phyloP scores from a whole-genome alignment of 1,140 invertebrate genomes.

The Daktulosphaira vitifoliae region DNA sequence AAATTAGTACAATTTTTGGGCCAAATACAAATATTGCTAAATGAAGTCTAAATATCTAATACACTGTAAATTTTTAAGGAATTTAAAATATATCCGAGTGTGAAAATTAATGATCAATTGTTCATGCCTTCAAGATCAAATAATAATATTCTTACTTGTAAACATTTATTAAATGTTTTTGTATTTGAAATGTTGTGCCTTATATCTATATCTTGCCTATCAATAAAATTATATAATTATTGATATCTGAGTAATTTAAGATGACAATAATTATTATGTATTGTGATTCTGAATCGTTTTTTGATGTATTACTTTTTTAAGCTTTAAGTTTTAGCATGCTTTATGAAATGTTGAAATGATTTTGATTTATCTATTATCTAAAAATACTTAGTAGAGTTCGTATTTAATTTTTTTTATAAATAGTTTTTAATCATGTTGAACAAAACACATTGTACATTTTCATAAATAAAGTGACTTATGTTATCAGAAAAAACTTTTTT shows the following conservation, averaged over 20 bases:
- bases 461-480: conserved; percentile 5
- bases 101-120: too few relatives aligned
- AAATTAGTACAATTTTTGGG: too few relatives aligned
- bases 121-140: too few relatives aligned
- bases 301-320: conserved; percentile 4
- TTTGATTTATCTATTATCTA: conserved; percentile 17
- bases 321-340: background rate
- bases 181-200: too few relatives aligned
- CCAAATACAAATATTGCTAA: too few relatives aligned
- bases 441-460: background rate
- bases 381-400: conserved; percentile 11
- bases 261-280: too few relatives aligned
- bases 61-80: too few relatives aligned
- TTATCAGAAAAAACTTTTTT: conserved; percentile 6
- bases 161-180: too few relatives aligned
- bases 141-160: too few relatives aligned
- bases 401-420: conserved; percentile 9
- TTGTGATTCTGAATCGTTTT: background rate
- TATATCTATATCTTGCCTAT: conserved; percentile 4
- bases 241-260: too few relatives aligned
- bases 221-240: background rate
- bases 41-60: too few relatives aligned
- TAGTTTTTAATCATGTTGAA: background rate
- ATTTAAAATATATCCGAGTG: too few relatives aligned
- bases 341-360: conserved; percentile 15